Percentiles rank a stretch among this genome's conserved stretches.
Evolutionary conservation across 2,888 invertebrate genomes (phyloP).

Genomic region (Diplazon laetatorius): DNA sequence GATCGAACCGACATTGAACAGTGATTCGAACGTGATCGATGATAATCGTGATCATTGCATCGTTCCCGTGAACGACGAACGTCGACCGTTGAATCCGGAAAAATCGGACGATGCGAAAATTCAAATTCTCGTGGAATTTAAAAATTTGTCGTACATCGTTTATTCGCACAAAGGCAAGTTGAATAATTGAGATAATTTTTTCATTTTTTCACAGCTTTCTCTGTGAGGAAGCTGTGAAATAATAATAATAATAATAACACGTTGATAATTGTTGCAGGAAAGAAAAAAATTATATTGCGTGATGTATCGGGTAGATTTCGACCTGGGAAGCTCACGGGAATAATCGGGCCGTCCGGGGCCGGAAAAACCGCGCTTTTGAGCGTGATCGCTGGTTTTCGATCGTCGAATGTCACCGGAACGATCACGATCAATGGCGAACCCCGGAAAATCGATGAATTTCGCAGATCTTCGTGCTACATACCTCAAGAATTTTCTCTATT

Average conservation of each 20-base stretch:
- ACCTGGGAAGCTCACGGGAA: constrained; percentile 86
- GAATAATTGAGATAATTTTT: background rate
- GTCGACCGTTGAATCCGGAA: constrained; percentile 46
- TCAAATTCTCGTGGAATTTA: constrained; percentile 65
- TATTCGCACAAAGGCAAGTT: constrained; percentile 58
- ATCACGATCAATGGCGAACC: constrained; percentile 88
- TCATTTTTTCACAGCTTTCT: too few species aligned
- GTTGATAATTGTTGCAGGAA: constrained; percentile 67
- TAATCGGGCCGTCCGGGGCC: constrained; percentile 89
- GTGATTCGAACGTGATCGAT: constrained; percentile 6
- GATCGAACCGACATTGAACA: constrained; percentile 13
- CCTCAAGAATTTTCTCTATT: constrained; percentile 85
- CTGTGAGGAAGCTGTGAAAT: background rate
- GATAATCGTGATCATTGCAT: constrained; percentile 32
- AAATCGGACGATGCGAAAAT: constrained; percentile 31
- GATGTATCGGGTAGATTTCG: constrained; percentile 85
- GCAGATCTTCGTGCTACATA: constrained; percentile 89
- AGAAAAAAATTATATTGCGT: constrained; percentile 83
- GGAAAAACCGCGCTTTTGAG: constrained; percentile 91
- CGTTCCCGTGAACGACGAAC: constrained; percentile 42
- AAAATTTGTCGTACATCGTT: constrained; percentile 64
- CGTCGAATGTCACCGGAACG: constrained; percentile 83
- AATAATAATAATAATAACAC: too few species aligned
- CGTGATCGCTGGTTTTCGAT: constrained; percentile 87
- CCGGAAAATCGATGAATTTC: constrained; percentile 87